phyloP scores from a whole-genome alignment of 2,888 invertebrate genomes.

The Biston betularia region DNA sequence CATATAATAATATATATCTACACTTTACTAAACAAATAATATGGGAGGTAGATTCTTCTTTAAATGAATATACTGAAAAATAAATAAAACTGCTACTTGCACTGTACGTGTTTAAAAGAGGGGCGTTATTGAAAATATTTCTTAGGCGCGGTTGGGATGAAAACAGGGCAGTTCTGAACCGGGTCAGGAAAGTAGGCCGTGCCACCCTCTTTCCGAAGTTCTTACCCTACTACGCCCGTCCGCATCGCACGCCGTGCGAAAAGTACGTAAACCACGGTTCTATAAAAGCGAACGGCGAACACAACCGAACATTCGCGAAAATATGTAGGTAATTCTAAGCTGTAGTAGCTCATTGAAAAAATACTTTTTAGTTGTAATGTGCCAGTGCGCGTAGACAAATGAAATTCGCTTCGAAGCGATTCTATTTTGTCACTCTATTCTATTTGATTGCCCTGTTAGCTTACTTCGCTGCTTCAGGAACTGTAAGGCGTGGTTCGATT shows the following conservation, averaged over 20 bases:
- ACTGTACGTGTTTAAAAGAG: not conserved
- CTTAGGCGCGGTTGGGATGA: conserved; percentile 14
- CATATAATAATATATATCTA: no score
- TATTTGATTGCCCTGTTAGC: no score
- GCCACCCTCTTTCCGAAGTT: conserved; percentile 23
- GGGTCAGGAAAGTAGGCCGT: conserved; percentile 36
- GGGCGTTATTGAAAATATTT: conserved; percentile 32
- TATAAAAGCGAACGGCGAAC: conserved; percentile 7
- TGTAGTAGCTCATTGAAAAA: no score
- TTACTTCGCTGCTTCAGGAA: no score
- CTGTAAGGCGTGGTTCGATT: no score
- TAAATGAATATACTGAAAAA: no score
- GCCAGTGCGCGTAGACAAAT: not conserved
- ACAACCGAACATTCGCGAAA: not conserved
- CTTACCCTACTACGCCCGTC: not conserved
- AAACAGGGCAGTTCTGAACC: conserved; percentile 29
- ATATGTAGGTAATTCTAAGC: not conserved
- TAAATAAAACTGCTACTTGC: no score
- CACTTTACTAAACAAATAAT: no score
- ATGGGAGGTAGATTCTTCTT: no score
- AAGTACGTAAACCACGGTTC: conserved; percentile 20
- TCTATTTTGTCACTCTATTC: no score
- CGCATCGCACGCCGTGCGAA: not conserved
- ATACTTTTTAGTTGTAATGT: no score
- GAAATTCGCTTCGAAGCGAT: no score